Percentiles rank a stretch among this genome's conserved stretches.
Evolutionary conservation across 2,888 invertebrate genomes (phyloP).

Genomic region (Andrena chrysosceles): DNA sequence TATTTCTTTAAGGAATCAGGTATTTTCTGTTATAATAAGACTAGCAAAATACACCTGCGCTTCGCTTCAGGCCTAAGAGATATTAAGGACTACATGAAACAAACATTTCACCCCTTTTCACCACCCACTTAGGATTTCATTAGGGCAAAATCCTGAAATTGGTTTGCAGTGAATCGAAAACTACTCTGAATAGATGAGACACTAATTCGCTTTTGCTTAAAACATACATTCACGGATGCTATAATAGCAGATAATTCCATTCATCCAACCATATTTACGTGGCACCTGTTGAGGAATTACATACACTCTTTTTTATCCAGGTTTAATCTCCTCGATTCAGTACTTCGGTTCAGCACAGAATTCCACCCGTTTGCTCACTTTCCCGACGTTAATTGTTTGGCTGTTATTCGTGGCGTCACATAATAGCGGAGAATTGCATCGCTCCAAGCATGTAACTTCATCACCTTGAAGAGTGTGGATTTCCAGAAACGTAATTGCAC

Average conservation of each 20-base stretch:
- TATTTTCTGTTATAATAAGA: too few relatives aligned
- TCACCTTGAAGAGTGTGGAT: conserved; percentile 48
- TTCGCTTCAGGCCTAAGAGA: too few relatives aligned
- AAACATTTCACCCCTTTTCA: too few relatives aligned
- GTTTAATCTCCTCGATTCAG: background rate
- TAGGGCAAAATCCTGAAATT: too few relatives aligned
- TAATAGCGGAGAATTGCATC: conserved; percentile 29
- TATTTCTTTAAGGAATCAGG: too few relatives aligned
- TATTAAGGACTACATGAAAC: too few relatives aligned
- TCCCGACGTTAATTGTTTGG: background rate
- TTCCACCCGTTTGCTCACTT: background rate
- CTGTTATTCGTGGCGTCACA: conserved; percentile 1
- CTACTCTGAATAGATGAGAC: background rate
- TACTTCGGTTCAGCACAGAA: background rate
- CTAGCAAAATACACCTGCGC: too few relatives aligned
- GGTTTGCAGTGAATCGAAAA: background rate
- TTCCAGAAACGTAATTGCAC: conserved; percentile 63
- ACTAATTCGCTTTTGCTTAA: background rate
- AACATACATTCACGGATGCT: background rate
- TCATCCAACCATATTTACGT: conserved; percentile 11
- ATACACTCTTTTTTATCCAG: background rate
- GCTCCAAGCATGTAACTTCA: conserved; percentile 34
- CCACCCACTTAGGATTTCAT: too few relatives aligned
- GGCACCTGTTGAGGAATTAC: conserved; percentile 36
- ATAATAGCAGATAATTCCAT: conserved; percentile 26